phyloP scores from a whole-genome alignment of 2,888 invertebrate genomes.

The Ophion obscuratus region DNA sequence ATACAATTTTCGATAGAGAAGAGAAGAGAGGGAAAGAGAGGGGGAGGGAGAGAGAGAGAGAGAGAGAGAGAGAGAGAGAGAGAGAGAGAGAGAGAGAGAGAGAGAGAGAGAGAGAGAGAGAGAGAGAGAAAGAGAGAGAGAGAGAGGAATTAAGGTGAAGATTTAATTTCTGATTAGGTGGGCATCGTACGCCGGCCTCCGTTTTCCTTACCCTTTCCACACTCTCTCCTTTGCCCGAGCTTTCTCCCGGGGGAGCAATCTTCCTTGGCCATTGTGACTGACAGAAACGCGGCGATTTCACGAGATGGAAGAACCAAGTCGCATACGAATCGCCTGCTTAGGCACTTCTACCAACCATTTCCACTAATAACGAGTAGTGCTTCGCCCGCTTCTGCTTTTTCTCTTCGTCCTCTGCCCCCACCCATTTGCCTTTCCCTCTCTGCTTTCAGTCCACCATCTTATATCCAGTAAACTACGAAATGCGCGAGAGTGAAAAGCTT shows the following conservation, averaged over 20 bases:
- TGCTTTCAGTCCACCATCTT: slow-evolving; percentile 37
- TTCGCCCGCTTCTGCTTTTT: slow-evolving; percentile 54
- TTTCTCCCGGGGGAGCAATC: slow-evolving; percentile 77
- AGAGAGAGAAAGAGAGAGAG: slow-evolving; percentile 4
- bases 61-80: too few species aligned
- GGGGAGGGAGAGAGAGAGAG: too few species aligned
- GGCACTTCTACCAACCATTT: slow-evolving; percentile 75
- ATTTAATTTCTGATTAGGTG: slow-evolving; percentile 83
- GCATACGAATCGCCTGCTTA: slow-evolving; percentile 83
- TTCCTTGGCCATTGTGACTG: slow-evolving; percentile 82
- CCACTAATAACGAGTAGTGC: slow-evolving; percentile 75
- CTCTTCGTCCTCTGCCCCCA: slow-evolving; percentile 36
- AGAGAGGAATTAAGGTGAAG: slow-evolving; percentile 79
- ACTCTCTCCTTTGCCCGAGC: slow-evolving; percentile 43
- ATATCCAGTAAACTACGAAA: slow-evolving; percentile 53
- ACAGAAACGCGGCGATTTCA: slow-evolving; percentile 81
- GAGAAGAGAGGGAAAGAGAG: too few species aligned
- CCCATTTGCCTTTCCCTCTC: slow-evolving; percentile 1
- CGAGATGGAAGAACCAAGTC: slow-evolving; percentile 81
- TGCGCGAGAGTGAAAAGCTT: slow-evolving; percentile 57
- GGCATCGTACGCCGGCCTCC: slow-evolving; percentile 67
- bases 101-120: background rate
- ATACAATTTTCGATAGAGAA: too few species aligned
- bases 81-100: too few species aligned
- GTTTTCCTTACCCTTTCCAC: slow-evolving; percentile 26